phyloP scores from a whole-genome alignment of 2,888 invertebrate species.

The Listrodromus nycthemerus region DNA sequence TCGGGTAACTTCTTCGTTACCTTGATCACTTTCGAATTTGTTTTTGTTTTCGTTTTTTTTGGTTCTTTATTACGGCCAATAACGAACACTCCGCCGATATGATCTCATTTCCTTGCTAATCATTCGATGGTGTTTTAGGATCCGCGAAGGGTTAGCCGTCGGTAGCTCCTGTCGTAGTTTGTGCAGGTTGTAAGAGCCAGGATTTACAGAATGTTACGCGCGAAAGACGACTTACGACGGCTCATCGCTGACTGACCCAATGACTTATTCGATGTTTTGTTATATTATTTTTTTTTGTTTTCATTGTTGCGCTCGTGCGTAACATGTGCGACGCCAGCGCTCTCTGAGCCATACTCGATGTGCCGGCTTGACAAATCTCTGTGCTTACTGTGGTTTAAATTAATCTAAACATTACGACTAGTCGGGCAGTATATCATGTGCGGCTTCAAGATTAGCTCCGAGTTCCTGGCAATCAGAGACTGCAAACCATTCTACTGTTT shows the following conservation, averaged over 20 bases:
- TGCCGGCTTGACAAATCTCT: no score
- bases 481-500: no score
- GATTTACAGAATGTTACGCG: neutral
- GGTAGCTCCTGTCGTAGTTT: neutral
- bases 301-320: neutral
- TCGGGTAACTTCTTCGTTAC: neutral
- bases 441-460: no score
- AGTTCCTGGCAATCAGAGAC: no score
- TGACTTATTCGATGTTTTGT: neutral
- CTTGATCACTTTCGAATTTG: neutral
- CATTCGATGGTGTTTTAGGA: neutral
- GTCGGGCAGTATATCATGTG: no score
- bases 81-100: neutral
- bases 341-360: no score
- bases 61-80: neutral
- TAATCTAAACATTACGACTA: no score
- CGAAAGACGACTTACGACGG: neutral
- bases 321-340: no score
- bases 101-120: neutral
- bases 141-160: neutral
- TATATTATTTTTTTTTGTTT: conserved; percentile 5
- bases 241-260: conserved; percentile 1
- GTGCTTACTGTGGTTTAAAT: no score
- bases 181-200: neutral
- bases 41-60: neutral